Conservation (phyloP, 2,113 vertebrate genomes). For the Merops nubicus region DNA sequence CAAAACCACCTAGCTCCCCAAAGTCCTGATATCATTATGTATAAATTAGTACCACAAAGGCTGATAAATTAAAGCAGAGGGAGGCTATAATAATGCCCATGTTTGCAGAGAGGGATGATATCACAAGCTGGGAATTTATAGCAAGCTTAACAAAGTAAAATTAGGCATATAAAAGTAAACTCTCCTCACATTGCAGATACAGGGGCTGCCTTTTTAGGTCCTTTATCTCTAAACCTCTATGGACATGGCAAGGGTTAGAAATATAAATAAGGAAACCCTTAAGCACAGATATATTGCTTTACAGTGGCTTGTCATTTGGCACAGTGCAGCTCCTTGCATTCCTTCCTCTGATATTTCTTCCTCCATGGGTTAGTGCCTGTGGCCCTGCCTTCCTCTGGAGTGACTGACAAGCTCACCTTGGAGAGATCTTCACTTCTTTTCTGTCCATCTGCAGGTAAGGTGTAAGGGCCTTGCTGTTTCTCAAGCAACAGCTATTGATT, state of each 20-base stretch:
- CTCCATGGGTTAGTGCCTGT: fast-evolving
- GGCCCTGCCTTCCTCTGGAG: not conserved
- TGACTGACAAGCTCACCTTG: fast-evolving
- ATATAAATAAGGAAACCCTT: not conserved
- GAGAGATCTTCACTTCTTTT: not conserved
- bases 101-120: not conserved
- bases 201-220: not conserved
- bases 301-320: not conserved
- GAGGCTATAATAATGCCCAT: not conserved
- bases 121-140: not conserved
- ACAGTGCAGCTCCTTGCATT: not conserved
- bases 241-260: not conserved
- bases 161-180: not conserved
- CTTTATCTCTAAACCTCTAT: not conserved
- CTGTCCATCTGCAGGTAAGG: not conserved
- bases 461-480: not conserved
- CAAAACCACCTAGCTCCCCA: not conserved
- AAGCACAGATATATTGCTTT: not conserved
- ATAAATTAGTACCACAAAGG: not conserved
- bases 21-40: not conserved
- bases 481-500: not conserved
- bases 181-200: not conserved
- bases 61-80: not conserved
- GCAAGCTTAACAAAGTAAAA: not conserved
- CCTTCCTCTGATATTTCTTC: not conserved